Conservation (phyloP, 2,113 vertebrate genomes). For the Ranitomeya variabilis region DNA sequence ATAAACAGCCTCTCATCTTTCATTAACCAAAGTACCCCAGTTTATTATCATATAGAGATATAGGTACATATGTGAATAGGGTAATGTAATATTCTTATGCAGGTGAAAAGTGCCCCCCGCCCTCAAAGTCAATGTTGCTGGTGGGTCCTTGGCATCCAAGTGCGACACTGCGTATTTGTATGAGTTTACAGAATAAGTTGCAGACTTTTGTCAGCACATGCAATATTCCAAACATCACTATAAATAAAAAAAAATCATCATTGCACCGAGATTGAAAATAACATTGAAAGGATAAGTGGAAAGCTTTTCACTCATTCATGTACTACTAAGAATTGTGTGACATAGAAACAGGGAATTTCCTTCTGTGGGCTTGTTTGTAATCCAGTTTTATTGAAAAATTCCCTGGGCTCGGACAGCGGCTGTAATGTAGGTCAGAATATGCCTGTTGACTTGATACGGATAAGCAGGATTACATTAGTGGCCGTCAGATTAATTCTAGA, state of each 20-base stretch:
- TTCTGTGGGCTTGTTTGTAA: constrained; percentile 2
- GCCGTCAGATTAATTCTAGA: constrained; percentile 22
- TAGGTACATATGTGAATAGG: no score
- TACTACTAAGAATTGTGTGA: constrained; percentile 5
- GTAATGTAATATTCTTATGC: no score
- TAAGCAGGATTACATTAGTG: constrained; percentile 38
- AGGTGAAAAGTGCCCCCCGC: no score
- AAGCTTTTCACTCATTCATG: background rate
- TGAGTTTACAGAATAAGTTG: background rate
- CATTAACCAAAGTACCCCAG: no score
- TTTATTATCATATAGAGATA: no score
- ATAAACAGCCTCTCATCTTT: no score
- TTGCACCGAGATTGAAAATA: background rate
- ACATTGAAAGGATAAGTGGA: background rate
- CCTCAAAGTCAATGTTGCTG: no score
- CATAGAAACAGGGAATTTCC: constrained; percentile 4
- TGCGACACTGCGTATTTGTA: background rate
- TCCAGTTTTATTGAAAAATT: constrained; percentile 11
- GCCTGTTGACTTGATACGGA: constrained; percentile 36
- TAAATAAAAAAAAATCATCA: background rate
- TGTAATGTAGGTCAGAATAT: constrained; percentile 46
- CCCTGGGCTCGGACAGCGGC: background rate
- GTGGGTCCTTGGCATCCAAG: no score
- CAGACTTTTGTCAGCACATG: background rate
- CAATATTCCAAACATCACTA: background rate